Evolutionary conservation across 2,113 vertebrate species (phyloP).

Genomic region (Zosterops japonicus): DNA sequence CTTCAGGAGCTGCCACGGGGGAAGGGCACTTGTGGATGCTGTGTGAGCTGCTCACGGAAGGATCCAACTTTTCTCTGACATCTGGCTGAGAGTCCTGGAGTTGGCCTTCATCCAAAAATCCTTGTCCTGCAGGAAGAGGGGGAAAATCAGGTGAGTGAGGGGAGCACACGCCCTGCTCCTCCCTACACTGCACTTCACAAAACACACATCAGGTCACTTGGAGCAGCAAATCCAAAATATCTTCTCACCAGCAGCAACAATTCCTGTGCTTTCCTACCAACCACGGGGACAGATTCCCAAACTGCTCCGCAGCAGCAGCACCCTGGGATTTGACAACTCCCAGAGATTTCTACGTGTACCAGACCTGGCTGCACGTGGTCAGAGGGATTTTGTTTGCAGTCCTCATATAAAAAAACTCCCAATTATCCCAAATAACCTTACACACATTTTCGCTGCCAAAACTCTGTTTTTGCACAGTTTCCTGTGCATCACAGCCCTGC

Average conservation of each 20-base stretch:
- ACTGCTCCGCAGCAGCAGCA: background rate
- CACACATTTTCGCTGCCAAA: fast-evolving
- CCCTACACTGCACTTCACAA: background rate
- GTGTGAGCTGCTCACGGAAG: background rate
- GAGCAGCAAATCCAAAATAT: background rate
- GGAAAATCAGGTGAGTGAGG: background rate
- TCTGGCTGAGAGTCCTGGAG: background rate
- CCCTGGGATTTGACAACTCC: background rate
- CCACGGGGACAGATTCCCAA: background rate
- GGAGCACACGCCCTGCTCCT: background rate
- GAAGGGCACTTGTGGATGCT: background rate
- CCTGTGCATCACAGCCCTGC: background rate
- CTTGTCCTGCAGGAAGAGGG: background rate
- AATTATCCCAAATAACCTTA: background rate
- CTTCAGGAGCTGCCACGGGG: background rate
- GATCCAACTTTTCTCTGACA: background rate
- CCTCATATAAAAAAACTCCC: background rate
- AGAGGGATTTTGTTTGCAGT: background rate
- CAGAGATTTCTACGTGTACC: background rate
- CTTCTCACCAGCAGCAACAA: background rate
- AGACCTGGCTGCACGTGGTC: background rate
- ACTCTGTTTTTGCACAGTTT: background rate
- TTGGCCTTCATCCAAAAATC: background rate
- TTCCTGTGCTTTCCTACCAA: background rate
- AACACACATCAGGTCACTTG: background rate